Evolutionary conservation across 1,140 invertebrate species (phyloP), one percentile per base, ranked within the genome.

Genomic region (Brachionus paranguensis): DNA sequence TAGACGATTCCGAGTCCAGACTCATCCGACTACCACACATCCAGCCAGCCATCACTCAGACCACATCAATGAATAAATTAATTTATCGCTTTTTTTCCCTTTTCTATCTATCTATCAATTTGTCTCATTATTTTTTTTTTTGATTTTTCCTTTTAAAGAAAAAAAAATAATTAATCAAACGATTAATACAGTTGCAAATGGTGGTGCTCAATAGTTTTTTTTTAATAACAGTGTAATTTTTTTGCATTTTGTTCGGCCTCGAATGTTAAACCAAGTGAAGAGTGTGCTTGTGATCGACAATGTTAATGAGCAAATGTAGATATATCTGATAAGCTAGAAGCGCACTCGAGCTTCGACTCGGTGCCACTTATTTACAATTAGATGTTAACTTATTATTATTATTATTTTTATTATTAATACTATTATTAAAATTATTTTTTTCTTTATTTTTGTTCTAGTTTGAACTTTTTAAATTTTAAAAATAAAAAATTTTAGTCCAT

Each of bases 401-500:
- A 17, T 60, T 1, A 47, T 68, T 68, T 17, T 41, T 68, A 68
- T 68, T 68, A 68, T 68, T 33, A 33, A 41, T 68, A 41, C 14
- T 33, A 65, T 33, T 33, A 68, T 33, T 1, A 68, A n/a, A 33
- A 12, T 24, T 64, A 29, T 33, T 68, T n/a, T n/a, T n/a, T n/a
- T n/a, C n/a, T n/a, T n/a, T n/a, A n/a, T 29, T 68, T 37, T 68
- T 68, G 33, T 68, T 33, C 33, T 14, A 24, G 5, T 33, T 33
- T 33, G 29, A 33, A 33, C 12, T 68, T 68, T 68, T 68, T 33
- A 33, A 68, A 29, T 68, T 68, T 68, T 29, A 33, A 68, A 68
- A 68, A 68, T 33, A 68, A 33, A 68, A 68, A 68, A 68, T 68
- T 68, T 68, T 68, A 68, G 64, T 68, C 33, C 64, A 68, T 68